These are phyloP conservation scores for Neomicropteryx cornuta DNA, from an alignment of 1,140 invertebrate species.

Conservation along the genomic window DNA sequence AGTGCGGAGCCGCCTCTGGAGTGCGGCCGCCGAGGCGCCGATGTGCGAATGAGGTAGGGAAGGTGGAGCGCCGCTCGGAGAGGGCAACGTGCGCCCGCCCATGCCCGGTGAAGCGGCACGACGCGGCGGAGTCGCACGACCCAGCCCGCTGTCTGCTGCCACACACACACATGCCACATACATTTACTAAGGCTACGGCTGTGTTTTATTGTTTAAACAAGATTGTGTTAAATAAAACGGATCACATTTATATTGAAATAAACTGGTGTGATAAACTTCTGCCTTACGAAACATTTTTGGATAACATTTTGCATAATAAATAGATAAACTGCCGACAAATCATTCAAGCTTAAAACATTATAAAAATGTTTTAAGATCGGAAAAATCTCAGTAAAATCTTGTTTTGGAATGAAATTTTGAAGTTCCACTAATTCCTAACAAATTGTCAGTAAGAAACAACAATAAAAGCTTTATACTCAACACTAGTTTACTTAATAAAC, in stretches of 20 bases:
- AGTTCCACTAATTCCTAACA: no score
- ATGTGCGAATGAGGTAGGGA: constrained; percentile 72
- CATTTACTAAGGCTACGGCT: no score
- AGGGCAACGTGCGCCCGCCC: constrained; percentile 54
- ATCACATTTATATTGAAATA: background rate
- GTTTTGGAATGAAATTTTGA: no score
- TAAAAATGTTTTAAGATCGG: no score
- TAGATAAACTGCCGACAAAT: constrained; percentile 6
- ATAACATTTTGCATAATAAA: constrained; percentile 2
- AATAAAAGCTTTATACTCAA: no score
- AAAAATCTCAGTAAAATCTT: no score
- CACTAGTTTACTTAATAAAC: no score
- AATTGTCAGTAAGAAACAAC: no score
- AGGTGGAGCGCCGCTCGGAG: constrained; percentile 68
- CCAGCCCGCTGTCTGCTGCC: constrained; percentile 70
- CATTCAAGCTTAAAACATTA: constrained; percentile 7
- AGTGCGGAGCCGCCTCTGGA: constrained; percentile 54
- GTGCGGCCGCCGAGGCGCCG: no score
- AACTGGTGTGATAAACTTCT: background rate
- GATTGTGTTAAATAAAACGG: background rate
- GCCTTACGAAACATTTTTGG: no score
- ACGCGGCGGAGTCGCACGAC: constrained; percentile 66
- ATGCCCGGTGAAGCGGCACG: constrained; percentile 68
- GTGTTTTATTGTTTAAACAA: background rate
- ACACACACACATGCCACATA: constrained; percentile 39